phyloP scores from a whole-genome alignment of 2,113 vertebrate genomes.

The Gallinago paraguaiae region DNA sequence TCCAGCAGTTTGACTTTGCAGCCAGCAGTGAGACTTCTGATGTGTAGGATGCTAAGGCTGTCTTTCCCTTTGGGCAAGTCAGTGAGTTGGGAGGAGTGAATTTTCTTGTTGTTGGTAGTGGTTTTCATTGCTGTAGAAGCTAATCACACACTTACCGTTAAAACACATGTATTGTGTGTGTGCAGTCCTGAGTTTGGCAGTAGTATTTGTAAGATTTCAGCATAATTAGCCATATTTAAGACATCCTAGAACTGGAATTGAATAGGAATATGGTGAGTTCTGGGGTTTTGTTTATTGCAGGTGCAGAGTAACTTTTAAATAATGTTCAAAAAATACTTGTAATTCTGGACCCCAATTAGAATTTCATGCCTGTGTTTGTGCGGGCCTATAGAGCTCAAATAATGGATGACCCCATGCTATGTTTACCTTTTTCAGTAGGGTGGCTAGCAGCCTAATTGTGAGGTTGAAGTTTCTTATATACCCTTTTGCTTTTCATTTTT shows the following conservation, averaged over 20 bases:
- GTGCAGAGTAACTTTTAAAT: background rate
- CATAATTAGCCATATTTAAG: background rate
- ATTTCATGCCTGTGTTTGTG: background rate
- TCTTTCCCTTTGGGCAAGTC: background rate
- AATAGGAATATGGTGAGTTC: background rate
- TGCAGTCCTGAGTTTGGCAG: background rate
- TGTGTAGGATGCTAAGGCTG: background rate
- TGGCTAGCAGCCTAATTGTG: background rate
- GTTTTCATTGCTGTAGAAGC: background rate
- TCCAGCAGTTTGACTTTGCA: background rate
- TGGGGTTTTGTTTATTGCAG: background rate
- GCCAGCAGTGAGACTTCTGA: background rate
- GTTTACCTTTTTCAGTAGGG: background rate
- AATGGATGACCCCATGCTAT: background rate
- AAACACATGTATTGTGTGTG: rapidly evolving
- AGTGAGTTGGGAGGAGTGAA: background rate
- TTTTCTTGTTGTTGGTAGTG: background rate
- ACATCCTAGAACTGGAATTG: background rate
- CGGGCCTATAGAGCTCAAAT: background rate
- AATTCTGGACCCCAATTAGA: background rate
- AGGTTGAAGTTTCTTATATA: background rate
- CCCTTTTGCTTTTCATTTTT: background rate
- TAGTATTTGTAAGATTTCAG: background rate
- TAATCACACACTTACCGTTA: background rate
- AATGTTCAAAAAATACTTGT: background rate